Evolutionary conservation across 2,888 invertebrate species (phyloP).

Genomic region (Epistrophe eligans): DNA sequence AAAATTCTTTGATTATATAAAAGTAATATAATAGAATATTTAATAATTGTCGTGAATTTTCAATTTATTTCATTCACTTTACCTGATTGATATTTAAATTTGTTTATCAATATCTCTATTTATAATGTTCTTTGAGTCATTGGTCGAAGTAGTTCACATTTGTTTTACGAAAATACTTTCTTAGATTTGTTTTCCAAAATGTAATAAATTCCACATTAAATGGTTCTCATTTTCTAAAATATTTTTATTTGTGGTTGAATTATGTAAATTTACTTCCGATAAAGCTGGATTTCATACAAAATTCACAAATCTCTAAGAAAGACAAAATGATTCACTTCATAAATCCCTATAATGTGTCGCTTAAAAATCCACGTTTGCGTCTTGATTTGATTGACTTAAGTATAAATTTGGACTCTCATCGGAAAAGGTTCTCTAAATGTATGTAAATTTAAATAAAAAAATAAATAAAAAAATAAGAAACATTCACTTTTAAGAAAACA

Average conservation of each 20-base stretch:
- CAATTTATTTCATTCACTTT: too few species aligned
- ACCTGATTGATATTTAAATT: too few species aligned
- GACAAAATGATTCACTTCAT: neutral
- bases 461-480: neutral
- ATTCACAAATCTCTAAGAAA: neutral
- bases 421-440: neutral
- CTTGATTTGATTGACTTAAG: neutral
- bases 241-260: neutral
- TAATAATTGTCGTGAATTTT: too few species aligned
- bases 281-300: neutral
- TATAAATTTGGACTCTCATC: neutral
- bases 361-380: neutral
- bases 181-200: neutral
- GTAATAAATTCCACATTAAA: neutral
- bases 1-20: too few species aligned
- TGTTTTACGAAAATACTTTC: neutral
- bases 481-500: slow-evolving; percentile 6
- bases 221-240: neutral
- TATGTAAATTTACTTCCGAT: neutral
- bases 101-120: too few species aligned
- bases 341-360: neutral
- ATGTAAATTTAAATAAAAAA: neutral
- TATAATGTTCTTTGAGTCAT: neutral
- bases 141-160: neutral
- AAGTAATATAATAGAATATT: too few species aligned